These are phyloP conservation scores for Fopius arisanus DNA, from an alignment of 1,140 invertebrate species.

Conservation along the genomic window DNA sequence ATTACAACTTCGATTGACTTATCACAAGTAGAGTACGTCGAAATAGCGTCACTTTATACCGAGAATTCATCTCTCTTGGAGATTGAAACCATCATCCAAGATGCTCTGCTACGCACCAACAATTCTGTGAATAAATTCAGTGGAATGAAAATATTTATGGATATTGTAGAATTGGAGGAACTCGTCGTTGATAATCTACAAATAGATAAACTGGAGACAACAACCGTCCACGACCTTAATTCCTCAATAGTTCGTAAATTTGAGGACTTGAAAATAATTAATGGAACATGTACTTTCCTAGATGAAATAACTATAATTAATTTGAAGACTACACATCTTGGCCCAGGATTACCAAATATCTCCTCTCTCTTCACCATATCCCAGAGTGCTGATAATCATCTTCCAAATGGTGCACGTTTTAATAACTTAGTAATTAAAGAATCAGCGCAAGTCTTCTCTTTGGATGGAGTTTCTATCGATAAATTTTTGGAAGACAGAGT, in stretches of 20 bases:
- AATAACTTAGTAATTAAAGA: slow-evolving; percentile 37
- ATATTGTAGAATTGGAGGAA: slow-evolving; percentile 27
- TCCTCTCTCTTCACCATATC: slow-evolving; percentile 28
- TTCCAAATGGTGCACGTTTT: slow-evolving; percentile 43
- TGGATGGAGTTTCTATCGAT: slow-evolving; percentile 46
- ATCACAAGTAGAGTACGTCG: neutral
- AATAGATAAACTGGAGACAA: slow-evolving; percentile 30
- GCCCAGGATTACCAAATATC: slow-evolving; percentile 35
- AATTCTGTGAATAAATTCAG: slow-evolving; percentile 29
- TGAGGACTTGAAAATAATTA: slow-evolving; percentile 34
- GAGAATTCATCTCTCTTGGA: no score
- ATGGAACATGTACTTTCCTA: slow-evolving; percentile 36
- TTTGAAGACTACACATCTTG: slow-evolving; percentile 27
- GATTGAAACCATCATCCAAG: neutral
- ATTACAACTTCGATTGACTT: neutral
- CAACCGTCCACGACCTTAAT: slow-evolving; percentile 44
- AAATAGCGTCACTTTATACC: neutral
- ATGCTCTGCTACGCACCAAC: neutral
- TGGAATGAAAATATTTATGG: slow-evolving; percentile 42
- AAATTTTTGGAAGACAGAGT: slow-evolving; percentile 44
- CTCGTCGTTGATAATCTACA: slow-evolving; percentile 24
- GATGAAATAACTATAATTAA: slow-evolving; percentile 34
- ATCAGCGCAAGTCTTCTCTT: slow-evolving; percentile 34
- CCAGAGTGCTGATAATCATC: slow-evolving; percentile 19
- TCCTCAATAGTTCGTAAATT: slow-evolving; percentile 40